Percentiles rank a stretch among this genome's conserved stretches.
phyloP scores from a whole-genome alignment of 2,888 invertebrate genomes.

The Hirtodrosophila histrioides region DNA sequence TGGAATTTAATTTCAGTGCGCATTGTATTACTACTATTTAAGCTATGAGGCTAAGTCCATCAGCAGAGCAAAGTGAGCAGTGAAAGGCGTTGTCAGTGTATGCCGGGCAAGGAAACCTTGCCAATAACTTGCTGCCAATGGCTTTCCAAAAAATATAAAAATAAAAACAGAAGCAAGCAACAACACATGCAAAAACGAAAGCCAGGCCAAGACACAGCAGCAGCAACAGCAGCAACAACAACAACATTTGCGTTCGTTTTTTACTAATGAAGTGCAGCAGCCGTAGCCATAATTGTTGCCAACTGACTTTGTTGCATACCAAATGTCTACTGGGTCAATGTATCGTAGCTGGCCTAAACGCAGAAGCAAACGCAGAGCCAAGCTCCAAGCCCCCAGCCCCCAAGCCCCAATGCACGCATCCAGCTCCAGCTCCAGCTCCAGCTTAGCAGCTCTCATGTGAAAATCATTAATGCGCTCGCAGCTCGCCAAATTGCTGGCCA shows the following conservation, averaged over 20 bases:
- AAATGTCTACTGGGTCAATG: conserved; percentile 78
- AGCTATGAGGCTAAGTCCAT: conserved; percentile 18
- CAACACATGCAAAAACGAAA: conserved; percentile 68
- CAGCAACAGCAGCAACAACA: conserved; percentile 11
- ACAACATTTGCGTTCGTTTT: conserved; percentile 66
- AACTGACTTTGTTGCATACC: conserved; percentile 63
- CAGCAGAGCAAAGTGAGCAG: conserved; percentile 34
- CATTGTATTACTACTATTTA: conserved; percentile 9
- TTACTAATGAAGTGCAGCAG: conserved; percentile 69
- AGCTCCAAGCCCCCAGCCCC: neutral
- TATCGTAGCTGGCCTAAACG: conserved; percentile 58
- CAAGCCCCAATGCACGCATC: conserved; percentile 38
- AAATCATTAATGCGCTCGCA: conserved; percentile 73
- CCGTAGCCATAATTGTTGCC: conserved; percentile 46
- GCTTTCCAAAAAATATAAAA: conserved; percentile 61
- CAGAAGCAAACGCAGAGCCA: conserved; percentile 13
- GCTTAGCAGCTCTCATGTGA: conserved; percentile 48
- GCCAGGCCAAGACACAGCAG: conserved; percentile 49
- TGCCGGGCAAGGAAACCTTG: conserved; percentile 59
- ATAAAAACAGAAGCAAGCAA: conserved; percentile 3
- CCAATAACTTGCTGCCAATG: conserved; percentile 66
- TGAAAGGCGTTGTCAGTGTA: conserved; percentile 68
- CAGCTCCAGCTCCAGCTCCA: conserved; percentile 17
- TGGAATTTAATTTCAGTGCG: conserved; percentile 60
- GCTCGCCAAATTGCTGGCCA: conserved; percentile 46